Evolutionary conservation across 2,797 vertebrate genomes (phyloP).

Genomic region (Fratercula arctica): DNA sequence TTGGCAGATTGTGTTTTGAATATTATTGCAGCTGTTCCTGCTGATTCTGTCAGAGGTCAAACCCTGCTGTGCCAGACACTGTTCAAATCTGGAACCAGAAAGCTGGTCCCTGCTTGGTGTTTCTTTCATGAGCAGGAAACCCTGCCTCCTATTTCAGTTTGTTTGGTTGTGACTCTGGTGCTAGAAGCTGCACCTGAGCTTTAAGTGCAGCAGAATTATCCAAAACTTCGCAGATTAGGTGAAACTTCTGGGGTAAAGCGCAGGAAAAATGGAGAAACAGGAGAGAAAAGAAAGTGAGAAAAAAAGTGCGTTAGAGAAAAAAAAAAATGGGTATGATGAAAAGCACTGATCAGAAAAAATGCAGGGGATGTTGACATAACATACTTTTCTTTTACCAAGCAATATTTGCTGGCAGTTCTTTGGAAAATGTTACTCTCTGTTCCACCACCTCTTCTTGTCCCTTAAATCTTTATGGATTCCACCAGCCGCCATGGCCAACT

Average conservation of each 20-base stretch:
- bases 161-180: background rate
- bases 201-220: background rate
- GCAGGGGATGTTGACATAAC: background rate
- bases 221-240: background rate
- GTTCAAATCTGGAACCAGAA: background rate
- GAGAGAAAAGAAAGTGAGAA: background rate
- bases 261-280: background rate
- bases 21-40: slow-evolving; percentile 16
- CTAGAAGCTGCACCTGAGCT: background rate
- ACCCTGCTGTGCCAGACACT: background rate
- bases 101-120: background rate
- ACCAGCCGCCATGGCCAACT: background rate
- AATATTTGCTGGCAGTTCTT: background rate
- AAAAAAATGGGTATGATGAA: background rate
- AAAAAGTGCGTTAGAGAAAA: background rate
- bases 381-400: background rate
- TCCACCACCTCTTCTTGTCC: background rate
- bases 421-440: background rate
- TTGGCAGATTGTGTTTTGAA: slow-evolving; percentile 24
- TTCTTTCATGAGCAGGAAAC: background rate
- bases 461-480: background rate
- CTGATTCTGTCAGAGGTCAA: background rate
- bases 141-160: background rate
- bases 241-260: background rate
- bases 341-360: background rate